Conservation (phyloP, 1,140 invertebrate species). For the Papilio xuthus region DNA sequence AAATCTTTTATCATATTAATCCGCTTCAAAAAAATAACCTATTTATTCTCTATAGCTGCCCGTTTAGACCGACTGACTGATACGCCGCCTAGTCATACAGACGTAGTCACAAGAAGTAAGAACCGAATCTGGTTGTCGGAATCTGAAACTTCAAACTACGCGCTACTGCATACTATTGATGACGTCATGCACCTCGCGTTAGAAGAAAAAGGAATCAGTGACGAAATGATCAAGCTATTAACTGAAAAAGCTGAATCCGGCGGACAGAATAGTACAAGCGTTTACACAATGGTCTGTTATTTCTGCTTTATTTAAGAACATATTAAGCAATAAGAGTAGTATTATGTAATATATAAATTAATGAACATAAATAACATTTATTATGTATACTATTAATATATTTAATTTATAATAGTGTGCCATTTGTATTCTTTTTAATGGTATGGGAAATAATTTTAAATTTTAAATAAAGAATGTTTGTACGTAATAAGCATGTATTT, state of each 20-base stretch:
- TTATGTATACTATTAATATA: too few relatives aligned
- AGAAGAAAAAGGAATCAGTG: conserved; percentile 29
- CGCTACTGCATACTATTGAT: conserved; percentile 29
- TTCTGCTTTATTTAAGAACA: conserved; percentile 27
- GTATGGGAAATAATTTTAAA: background rate
- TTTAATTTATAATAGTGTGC: background rate
- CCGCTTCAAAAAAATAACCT: background rate
- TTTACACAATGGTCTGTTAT: conserved; percentile 36
- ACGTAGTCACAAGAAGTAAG: conserved; percentile 26
- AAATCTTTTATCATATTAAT: too few relatives aligned
- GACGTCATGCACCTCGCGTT: conserved; percentile 36
- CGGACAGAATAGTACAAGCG: conserved; percentile 22
- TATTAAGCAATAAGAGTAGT: background rate
- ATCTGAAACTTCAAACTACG: conserved; percentile 22
- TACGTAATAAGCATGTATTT: background rate
- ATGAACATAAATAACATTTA: background rate
- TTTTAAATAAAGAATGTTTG: too few relatives aligned
- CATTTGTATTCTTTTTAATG: background rate
- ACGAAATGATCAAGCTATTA: conserved; percentile 26
- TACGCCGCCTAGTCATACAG: conserved; percentile 11
- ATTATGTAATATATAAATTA: background rate
- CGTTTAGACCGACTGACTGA: conserved; percentile 11
- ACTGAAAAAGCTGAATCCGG: conserved; percentile 20
- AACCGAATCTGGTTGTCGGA: conserved; percentile 29
- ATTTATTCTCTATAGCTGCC: conserved; percentile 1